Evolutionary conservation across 2,797 vertebrate species (phyloP).

Genomic region (Urosaurus nigricauda): DNA sequence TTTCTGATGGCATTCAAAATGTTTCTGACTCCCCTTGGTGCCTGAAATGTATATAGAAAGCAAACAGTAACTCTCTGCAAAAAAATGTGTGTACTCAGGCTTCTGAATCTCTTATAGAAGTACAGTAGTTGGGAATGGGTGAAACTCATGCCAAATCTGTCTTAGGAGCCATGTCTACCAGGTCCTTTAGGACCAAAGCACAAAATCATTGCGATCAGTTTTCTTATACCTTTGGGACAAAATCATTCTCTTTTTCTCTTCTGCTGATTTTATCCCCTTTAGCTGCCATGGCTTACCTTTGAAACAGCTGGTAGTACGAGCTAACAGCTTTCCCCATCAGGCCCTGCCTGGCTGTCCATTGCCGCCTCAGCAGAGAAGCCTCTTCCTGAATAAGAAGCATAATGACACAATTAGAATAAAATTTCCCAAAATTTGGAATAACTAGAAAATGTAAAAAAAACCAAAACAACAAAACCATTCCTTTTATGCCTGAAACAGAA

Average conservation of each 20-base stretch:
- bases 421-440: background rate
- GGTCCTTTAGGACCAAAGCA: background rate
- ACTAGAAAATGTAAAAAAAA: background rate
- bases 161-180: background rate
- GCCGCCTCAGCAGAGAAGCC: conserved; percentile 82
- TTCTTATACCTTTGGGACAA: background rate
- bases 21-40: background rate
- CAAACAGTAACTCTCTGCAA: background rate
- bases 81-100: background rate
- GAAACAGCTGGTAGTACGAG: conserved; percentile 81
- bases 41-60: background rate
- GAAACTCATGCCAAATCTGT: background rate
- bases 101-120: background rate
- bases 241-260: background rate
- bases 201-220: background rate
- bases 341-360: conserved; percentile 81
- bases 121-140: background rate
- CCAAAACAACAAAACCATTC: too few species aligned
- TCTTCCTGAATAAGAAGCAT: conserved; percentile 81
- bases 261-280: background rate
- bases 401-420: background rate
- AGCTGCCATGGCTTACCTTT: conserved; percentile 79
- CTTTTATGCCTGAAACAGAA: background rate
- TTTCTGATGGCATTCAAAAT: background rate
- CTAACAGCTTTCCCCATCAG: conserved; percentile 81